phyloP scores from a whole-genome alignment of 2,888 invertebrate species.

The Rhagonycha fulva region DNA sequence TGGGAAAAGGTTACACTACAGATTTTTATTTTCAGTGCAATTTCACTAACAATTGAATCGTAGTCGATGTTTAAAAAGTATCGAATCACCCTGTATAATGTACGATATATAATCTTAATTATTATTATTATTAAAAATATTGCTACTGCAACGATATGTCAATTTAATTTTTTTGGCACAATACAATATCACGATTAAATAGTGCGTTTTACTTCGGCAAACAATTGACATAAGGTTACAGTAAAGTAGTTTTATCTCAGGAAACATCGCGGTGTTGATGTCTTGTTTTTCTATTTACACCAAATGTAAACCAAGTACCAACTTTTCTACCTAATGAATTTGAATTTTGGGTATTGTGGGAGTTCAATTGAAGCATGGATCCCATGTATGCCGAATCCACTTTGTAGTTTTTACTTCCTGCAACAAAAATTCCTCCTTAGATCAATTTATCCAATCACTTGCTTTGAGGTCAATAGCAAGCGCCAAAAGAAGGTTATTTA shows the following conservation, averaged over 20 bases:
- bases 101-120: not conserved
- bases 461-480: not conserved
- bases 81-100: not conserved
- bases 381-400: conserved; percentile 56
- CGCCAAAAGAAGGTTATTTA: not conserved
- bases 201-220: conserved; percentile 13
- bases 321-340: conserved; percentile 61
- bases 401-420: conserved; percentile 56
- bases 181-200: conserved; percentile 17
- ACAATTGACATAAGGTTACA: conserved; percentile 43
- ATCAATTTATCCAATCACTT: not conserved
- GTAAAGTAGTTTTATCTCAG: conserved; percentile 60
- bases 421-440: conserved; percentile 24
- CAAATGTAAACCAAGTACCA: conserved; percentile 64
- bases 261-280: conserved; percentile 55
- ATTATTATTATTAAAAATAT: conserved; percentile 13
- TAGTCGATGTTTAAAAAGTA: not conserved
- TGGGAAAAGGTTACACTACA: not conserved
- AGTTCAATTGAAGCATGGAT: conserved; percentile 44
- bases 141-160: conserved; percentile 26
- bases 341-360: conserved; percentile 48
- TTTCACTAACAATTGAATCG: not conserved
- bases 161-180: conserved; percentile 30
- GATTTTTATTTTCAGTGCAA: not conserved
- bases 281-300: conserved; percentile 59